Conservation (phyloP, 2,888 invertebrate genomes). For the Stenichneumon culpator region DNA sequence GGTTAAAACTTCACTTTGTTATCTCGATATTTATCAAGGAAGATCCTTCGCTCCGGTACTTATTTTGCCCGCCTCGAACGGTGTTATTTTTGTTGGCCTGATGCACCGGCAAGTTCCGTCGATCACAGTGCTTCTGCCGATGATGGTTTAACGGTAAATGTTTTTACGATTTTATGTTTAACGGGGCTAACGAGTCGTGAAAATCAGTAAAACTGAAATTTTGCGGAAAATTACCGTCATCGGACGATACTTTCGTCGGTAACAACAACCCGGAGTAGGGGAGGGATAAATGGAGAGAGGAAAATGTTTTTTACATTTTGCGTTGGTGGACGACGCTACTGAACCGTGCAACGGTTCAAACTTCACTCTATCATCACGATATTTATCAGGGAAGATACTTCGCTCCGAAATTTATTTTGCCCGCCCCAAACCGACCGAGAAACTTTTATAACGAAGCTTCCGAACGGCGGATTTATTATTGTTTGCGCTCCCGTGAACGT, state of each 20-base stretch:
- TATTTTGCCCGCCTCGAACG: background rate
- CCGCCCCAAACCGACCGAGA: background rate
- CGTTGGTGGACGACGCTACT: background rate
- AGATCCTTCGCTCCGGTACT: background rate
- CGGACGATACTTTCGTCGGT: constrained; percentile 30
- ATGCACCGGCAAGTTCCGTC: too few relatives aligned
- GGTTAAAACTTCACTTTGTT: background rate
- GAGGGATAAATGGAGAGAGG: background rate
- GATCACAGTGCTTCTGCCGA: too few relatives aligned
- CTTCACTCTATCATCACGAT: background rate
- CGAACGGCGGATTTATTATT: background rate
- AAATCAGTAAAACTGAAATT: constrained; percentile 24
- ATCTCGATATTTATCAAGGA: background rate
- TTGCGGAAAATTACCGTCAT: constrained; percentile 51
- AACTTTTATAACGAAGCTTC: background rate
- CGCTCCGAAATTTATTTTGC: background rate
- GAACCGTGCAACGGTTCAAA: background rate
- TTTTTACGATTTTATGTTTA: background rate
- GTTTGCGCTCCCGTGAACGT: background rate
- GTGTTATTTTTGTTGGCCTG: too few relatives aligned
- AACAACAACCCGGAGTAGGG: background rate
- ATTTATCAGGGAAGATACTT: background rate
- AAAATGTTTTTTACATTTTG: background rate
- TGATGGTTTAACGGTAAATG: background rate
- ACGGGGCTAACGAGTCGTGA: background rate